Percentiles rank a stretch among this genome's conserved stretches.
Conservation (phyloP, 2,113 vertebrate species). For the Trematomus loennbergii region DNA sequence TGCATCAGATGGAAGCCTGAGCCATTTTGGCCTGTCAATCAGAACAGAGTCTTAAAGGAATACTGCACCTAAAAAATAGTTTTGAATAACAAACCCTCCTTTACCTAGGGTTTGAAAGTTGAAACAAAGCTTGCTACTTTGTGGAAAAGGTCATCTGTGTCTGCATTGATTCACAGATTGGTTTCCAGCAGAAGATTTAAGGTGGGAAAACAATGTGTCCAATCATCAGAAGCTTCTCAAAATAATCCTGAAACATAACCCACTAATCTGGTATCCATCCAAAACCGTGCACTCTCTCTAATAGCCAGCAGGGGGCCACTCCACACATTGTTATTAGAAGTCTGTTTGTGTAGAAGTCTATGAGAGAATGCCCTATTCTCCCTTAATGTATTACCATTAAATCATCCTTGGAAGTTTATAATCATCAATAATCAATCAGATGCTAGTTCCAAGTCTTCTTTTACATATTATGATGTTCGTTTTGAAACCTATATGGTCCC, state of each 20-base stretch:
- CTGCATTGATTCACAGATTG: background rate
- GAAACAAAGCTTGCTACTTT: constrained; percentile 8
- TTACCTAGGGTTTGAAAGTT: constrained; percentile 21
- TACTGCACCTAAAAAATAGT: background rate
- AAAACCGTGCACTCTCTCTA: no score
- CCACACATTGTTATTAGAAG: no score
- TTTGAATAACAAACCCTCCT: constrained; percentile 36
- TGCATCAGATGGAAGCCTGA: constrained; percentile 38
- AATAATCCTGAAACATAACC: constrained; percentile 7
- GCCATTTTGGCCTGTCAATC: constrained; percentile 57
- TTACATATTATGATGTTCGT: no score
- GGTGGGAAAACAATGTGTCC: background rate
- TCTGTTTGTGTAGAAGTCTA: no score
- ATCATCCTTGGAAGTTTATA: no score
- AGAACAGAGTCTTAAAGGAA: constrained; percentile 36
- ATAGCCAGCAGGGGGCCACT: no score
- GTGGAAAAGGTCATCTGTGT: constrained; percentile 2
- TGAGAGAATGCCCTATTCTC: no score
- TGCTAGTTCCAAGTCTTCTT: no score
- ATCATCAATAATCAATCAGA: no score
- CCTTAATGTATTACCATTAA: no score
- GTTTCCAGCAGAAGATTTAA: constrained; percentile 1
- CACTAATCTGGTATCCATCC: background rate
- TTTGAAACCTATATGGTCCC: no score
- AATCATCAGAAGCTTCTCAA: constrained; percentile 15